Evolutionary conservation across 2,888 invertebrate genomes (phyloP), one percentile per base, ranked within the genome.

Genomic region (Stomorhina lunata): DNA sequence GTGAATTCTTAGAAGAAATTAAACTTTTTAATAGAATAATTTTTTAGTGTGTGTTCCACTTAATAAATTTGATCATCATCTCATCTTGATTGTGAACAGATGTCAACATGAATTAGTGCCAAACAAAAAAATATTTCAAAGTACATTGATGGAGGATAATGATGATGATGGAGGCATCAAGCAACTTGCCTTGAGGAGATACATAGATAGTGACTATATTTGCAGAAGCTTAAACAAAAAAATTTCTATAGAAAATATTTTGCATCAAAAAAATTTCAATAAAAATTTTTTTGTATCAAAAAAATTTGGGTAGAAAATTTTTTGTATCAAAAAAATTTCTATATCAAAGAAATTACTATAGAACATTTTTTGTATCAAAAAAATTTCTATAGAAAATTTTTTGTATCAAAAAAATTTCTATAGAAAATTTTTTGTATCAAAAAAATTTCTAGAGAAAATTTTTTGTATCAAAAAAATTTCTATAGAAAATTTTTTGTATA

Each of bases 11-110:
- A 34, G 59, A 71, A 71, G 43, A 34, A 53, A 27, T 53, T 22
- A 12, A 37, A 55, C 29, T 43, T 20, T 61, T n/a, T 40, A 43
- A 61, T n/a, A 61, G 17, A 45, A 63, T 17, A 40, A 15, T 4
- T n/a, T 43, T 43, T 55, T 32, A 12, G 25, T 27, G 17, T 17
- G 4, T 34, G n/a, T n/a, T n/a, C 22, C 2, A 27, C 53, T 17
- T 27, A 73, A 34, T 43, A 45, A 40, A 55, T 68, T 69, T 69
- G n/a, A n/a, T n/a, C n/a, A 55, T 63, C 40, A 43, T 9, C 15
- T 61, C 25, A 40, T 40, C 43, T 25, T 48, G 22, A 34, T 15
- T 17, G 29, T n/a, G 20, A 22, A 57, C 17, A 48, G 17, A 66
- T 66, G 32, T 45, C 55, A 57, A 34, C 25, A 34, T 22, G 12